Conservation (phyloP, 2,888 invertebrate genomes). For the Ctenicera cuprea region DNA sequence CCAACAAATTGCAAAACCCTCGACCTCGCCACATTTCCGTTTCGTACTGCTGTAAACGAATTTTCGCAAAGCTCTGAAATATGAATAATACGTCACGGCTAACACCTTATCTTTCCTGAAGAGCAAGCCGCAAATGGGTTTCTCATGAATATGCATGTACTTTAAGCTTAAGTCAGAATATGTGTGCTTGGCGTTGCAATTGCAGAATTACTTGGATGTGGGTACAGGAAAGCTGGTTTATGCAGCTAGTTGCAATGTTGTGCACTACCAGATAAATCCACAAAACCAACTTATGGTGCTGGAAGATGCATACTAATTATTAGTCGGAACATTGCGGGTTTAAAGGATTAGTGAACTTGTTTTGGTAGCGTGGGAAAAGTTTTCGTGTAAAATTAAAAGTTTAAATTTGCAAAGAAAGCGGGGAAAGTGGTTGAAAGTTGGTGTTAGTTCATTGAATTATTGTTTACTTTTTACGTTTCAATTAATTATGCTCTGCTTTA, state of each 20-base stretch:
- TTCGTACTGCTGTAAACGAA: conserved; percentile 11
- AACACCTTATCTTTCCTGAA: conserved; percentile 37
- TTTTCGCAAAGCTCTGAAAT: conserved; percentile 24
- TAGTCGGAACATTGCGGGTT: conserved; percentile 37
- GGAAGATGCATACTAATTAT: conserved; percentile 35
- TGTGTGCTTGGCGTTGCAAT: conserved; percentile 31
- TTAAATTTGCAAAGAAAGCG: conserved; percentile 34
- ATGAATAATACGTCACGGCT: conserved; percentile 36
- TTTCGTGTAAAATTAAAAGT: conserved; percentile 46
- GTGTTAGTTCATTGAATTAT: background rate
- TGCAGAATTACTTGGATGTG: background rate
- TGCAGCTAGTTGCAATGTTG: background rate
- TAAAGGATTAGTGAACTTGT: conserved; percentile 38
- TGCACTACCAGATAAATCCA: background rate
- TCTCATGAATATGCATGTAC: conserved; percentile 41
- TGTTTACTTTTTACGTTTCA: conserved; percentile 3
- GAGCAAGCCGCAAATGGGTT: conserved; percentile 35
- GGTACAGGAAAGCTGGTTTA: background rate
- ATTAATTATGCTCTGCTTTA: too few relatives aligned
- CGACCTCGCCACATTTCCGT: background rate
- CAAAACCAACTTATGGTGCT: background rate
- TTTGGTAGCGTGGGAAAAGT: conserved; percentile 40
- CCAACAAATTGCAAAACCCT: conserved; percentile 21
- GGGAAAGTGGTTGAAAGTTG: conserved; percentile 37
- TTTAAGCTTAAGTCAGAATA: conserved; percentile 34